phyloP scores from a whole-genome alignment of 1,140 invertebrate species.

The Drosophila leontia region DNA sequence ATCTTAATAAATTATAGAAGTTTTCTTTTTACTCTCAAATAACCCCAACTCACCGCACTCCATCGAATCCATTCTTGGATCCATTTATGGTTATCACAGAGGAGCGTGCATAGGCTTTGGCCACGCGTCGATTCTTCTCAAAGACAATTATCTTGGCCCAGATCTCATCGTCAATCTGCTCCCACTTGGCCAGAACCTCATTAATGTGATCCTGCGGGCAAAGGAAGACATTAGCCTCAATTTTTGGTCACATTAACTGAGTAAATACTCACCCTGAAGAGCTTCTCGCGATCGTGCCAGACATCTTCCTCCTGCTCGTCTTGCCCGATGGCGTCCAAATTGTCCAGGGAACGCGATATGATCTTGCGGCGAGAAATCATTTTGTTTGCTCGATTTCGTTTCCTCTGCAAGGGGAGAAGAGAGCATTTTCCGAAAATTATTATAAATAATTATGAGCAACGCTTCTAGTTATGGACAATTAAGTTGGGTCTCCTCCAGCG shows the following conservation, averaged over 20 bases:
- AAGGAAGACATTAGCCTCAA: neutral
- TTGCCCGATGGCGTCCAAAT: slow-evolving; percentile 90
- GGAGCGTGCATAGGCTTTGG: slow-evolving; percentile 97
- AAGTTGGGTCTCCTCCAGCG: slow-evolving; percentile 22
- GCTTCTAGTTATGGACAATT: slow-evolving; percentile 44
- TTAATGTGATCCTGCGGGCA: slow-evolving; percentile 96
- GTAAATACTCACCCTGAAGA: slow-evolving; percentile 92
- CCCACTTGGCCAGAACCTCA: slow-evolving; percentile 98
- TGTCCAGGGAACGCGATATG: slow-evolving; percentile 95
- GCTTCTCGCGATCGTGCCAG: slow-evolving; percentile 97
- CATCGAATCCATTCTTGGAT: slow-evolving; percentile 97
- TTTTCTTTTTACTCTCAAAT: no score
- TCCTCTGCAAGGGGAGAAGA: slow-evolving; percentile 51
- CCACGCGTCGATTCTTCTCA: slow-evolving; percentile 95
- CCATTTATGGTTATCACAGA: slow-evolving; percentile 97
- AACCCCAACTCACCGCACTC: slow-evolving; percentile 90
- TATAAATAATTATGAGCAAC: slow-evolving; percentile 61
- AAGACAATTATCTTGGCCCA: slow-evolving; percentile 99
- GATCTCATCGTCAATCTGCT: slow-evolving; percentile 98
- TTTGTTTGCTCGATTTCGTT: slow-evolving; percentile 49
- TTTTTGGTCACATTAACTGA: neutral
- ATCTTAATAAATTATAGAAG: neutral
- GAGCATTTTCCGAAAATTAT: slow-evolving; percentile 63
- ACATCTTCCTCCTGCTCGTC: slow-evolving; percentile 95
- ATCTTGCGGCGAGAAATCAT: slow-evolving; percentile 96